phyloP scores from a whole-genome alignment of 2,797 vertebrate species.

The Thamnophis elegans region DNA sequence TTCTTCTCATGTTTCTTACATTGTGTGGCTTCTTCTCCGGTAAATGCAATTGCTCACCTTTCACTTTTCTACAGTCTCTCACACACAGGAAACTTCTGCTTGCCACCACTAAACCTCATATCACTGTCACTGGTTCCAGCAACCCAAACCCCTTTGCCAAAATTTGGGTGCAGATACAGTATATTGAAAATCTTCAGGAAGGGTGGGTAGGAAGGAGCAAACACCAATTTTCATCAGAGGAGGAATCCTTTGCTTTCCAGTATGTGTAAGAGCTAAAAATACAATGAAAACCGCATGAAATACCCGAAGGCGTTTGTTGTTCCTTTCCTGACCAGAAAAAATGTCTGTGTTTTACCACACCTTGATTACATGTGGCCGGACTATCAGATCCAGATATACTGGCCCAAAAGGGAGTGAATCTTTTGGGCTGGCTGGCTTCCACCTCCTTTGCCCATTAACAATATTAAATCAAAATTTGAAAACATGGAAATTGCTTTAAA shows the following conservation, averaged over 20 bases:
- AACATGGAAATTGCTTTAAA: neutral
- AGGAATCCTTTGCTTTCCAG: neutral
- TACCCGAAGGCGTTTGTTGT: neutral
- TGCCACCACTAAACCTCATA: neutral
- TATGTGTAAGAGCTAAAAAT: neutral
- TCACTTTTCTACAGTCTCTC: neutral
- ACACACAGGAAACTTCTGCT: neutral
- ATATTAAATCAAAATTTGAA: constrained; percentile 10
- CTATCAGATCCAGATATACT: neutral
- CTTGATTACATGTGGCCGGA: constrained; percentile 8
- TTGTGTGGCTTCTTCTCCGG: neutral
- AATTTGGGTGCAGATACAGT: neutral
- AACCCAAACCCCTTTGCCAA: neutral
- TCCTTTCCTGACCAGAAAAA: neutral
- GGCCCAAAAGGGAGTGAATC: too few relatives aligned
- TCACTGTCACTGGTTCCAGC: neutral
- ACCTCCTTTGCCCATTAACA: neutral
- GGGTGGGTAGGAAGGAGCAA: neutral
- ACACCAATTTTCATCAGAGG: neutral
- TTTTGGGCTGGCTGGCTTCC: neutral
- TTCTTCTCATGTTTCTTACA: neutral
- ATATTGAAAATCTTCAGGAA: neutral
- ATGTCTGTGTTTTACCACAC: neutral
- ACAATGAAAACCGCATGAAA: neutral
- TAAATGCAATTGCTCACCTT: neutral